These are phyloP conservation scores for Psococerastis gibbosa DNA, from an alignment of 2,888 invertebrate species.

Conservation along the genomic window DNA sequence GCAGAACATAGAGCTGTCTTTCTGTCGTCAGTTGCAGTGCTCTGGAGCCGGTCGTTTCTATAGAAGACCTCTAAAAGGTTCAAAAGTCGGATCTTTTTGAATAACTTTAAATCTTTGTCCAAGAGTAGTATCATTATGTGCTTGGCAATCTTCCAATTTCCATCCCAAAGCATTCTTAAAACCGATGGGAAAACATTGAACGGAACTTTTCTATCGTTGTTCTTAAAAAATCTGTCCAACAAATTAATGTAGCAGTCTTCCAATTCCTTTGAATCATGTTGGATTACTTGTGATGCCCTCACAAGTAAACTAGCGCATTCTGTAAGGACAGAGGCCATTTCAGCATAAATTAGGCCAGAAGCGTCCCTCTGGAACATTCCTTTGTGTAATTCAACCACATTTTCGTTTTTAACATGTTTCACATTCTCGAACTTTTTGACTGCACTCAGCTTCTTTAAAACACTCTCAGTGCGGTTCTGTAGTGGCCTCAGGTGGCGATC, in stretches of 20 bases:
- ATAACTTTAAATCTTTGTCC: conserved; percentile 8
- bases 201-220: conserved; percentile 42
- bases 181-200: conserved; percentile 43
- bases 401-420: conserved; percentile 13
- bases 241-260: conserved; percentile 32
- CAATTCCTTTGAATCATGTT: conserved; percentile 24
- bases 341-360: conserved; percentile 41
- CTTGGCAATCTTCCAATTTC: conserved; percentile 37
- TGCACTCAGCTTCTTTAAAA: conserved; percentile 14
- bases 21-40: neutral
- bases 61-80: conserved; percentile 46
- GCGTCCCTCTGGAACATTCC: conserved; percentile 40
- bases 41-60: conserved; percentile 24
- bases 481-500: conserved; percentile 18
- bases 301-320: conserved; percentile 44
- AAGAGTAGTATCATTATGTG: conserved; percentile 26
- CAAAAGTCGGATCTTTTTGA: conserved; percentile 26
- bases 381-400: conserved; percentile 23
- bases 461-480: conserved; percentile 14
- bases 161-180: conserved; percentile 43
- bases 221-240: conserved; percentile 38
- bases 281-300: conserved; percentile 36
- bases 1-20: neutral
- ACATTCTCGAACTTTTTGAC: conserved; percentile 13
- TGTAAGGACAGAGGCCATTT: conserved; percentile 42